Conservation (phyloP, 2,888 invertebrate genomes). For the Augiades crinisus region DNA sequence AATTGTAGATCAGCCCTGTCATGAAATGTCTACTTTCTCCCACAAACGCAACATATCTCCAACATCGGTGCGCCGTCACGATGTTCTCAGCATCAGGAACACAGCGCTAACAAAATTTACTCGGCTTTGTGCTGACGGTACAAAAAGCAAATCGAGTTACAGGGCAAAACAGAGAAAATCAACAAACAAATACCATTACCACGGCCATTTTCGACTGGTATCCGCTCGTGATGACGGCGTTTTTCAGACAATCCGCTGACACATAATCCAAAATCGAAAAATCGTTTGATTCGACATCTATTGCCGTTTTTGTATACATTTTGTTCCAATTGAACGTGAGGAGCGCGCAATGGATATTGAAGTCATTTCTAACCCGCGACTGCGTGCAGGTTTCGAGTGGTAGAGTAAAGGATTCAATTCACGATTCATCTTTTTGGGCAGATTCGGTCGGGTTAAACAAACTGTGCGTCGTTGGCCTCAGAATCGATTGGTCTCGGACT, state of each 20-base stretch:
- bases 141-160: constrained; percentile 81
- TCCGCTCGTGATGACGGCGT: constrained; percentile 72
- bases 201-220: constrained; percentile 73
- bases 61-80: constrained; percentile 48
- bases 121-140: constrained; percentile 60
- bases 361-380: not conserved
- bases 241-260: constrained; percentile 54
- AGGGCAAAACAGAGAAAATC: constrained; percentile 77
- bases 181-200: constrained; percentile 77
- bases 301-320: constrained; percentile 33
- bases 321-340: too few relatives aligned
- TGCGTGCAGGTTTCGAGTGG: constrained; percentile 26
- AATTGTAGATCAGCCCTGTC: too few relatives aligned
- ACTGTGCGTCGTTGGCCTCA: constrained; percentile 56
- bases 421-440: constrained; percentile 69
- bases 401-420: constrained; percentile 58
- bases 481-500: constrained; percentile 67
- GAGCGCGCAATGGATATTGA: constrained; percentile 39
- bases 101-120: constrained; percentile 72
- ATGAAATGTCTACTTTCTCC: not conserved
- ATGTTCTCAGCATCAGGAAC: constrained; percentile 44
- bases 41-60: not conserved
- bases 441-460: constrained; percentile 71
- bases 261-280: constrained; percentile 15
- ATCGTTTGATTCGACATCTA: constrained; percentile 30